Conservation (phyloP, 2,113 vertebrate species). For the Nycticebus coucang region DNA sequence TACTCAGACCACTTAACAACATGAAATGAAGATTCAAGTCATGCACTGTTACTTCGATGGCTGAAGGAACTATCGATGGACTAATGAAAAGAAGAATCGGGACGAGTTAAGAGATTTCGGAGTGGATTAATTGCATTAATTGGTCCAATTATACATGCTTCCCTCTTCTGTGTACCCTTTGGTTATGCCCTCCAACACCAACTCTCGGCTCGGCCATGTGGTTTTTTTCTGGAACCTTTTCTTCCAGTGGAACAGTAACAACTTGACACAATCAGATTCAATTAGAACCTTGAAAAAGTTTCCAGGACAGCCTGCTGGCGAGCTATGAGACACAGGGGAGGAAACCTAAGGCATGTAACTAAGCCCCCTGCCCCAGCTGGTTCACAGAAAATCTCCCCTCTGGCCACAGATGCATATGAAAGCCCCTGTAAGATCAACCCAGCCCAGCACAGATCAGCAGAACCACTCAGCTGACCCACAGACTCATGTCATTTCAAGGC, state of each 20-base stretch:
- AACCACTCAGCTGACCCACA: not conserved
- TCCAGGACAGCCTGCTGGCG: not conserved
- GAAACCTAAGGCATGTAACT: not conserved
- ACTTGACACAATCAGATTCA: not conserved
- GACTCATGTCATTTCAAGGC: not conserved
- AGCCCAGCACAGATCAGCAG: not conserved
- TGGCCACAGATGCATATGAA: not conserved
- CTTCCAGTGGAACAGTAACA: not conserved
- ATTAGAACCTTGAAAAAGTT: slow-evolving; percentile 9
- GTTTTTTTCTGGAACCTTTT: not conserved
- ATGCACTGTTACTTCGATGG: not conserved
- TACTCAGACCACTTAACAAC: not conserved
- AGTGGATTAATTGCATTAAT: not conserved
- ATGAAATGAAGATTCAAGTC: slow-evolving; percentile 23
- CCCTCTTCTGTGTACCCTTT: too few species aligned
- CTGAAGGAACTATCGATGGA: not conserved
- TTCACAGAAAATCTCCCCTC: not conserved
- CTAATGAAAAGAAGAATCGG: slow-evolving; percentile 4
- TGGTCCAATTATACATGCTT: not conserved
- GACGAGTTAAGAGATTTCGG: not conserved
- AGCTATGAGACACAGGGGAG: not conserved
- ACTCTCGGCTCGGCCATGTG: not conserved
- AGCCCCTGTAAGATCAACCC: not conserved
- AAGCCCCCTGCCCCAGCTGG: not conserved
- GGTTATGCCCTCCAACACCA: not conserved